phyloP scores from a whole-genome alignment of 1,140 invertebrate genomes.

The Venturia canescens region DNA sequence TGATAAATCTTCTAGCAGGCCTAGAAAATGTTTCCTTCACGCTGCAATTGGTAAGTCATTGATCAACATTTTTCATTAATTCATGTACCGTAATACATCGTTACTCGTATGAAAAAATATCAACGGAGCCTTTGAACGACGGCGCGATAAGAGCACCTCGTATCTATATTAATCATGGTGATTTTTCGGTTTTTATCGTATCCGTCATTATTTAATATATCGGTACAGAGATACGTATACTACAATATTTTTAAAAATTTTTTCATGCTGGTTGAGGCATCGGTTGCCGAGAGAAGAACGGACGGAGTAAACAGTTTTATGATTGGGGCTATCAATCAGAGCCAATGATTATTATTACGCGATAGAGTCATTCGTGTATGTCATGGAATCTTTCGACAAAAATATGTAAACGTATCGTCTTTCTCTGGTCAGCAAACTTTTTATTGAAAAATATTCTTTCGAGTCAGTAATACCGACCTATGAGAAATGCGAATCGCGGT shows the following conservation, averaged over 20 bases:
- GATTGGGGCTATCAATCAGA: conserved; percentile 23
- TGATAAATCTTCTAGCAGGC: conserved; percentile 76
- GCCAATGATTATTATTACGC: conserved; percentile 28
- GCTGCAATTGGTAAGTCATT: conserved; percentile 71
- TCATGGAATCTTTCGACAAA: conserved; percentile 14
- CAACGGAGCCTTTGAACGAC: not conserved
- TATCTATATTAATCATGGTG: not conserved
- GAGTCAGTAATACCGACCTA: not conserved
- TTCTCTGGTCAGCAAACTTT: not conserved
- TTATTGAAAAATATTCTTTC: not conserved
- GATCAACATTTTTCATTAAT: conserved; percentile 25
- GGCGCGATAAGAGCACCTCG: not conserved
- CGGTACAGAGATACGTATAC: not conserved
- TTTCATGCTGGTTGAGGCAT: not conserved
- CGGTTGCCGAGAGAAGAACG: conserved; percentile 1
- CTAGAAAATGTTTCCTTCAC: conserved; percentile 77
- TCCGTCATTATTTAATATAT: conserved; percentile 6
- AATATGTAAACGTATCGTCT: conserved; percentile 11
- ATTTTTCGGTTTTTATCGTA: not conserved
- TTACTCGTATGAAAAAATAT: not conserved
- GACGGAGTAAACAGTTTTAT: conserved; percentile 36
- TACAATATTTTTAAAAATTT: not conserved
- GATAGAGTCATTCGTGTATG: conserved; percentile 33
- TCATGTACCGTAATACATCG: not conserved
- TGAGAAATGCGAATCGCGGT: conserved; percentile 9